A percentile compares a stretch with the other conserved stretches of the same genome.
Conservation (phyloP, 2,113 vertebrate species). For the Pantherophis guttatus region DNA sequence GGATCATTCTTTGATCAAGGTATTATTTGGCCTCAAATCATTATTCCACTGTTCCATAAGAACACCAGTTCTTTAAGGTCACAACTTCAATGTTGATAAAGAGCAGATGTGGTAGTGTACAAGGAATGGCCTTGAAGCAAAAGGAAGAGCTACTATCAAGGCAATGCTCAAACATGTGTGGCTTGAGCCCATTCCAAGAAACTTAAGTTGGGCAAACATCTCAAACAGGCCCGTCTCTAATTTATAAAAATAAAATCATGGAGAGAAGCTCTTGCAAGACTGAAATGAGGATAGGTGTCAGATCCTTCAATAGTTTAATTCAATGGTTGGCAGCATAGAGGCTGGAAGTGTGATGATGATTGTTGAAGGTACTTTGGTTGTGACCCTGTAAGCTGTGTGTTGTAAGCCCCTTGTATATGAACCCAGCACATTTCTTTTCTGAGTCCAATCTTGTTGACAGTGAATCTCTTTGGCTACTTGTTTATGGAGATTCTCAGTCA, state of each 20-base stretch:
- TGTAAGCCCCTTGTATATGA: not conserved
- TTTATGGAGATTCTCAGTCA: too few species aligned
- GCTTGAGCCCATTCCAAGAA: not conserved
- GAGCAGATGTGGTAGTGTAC: not conserved
- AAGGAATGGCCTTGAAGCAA: not conserved
- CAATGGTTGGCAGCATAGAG: not conserved
- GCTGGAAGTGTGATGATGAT: not conserved
- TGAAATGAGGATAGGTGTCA: not conserved
- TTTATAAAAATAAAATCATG: not conserved
- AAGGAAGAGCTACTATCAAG: not conserved
- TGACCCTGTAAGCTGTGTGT: not conserved
- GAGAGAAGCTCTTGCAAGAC: not conserved
- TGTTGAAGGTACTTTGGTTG: not conserved
- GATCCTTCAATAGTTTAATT: not conserved
- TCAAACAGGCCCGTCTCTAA: not conserved
- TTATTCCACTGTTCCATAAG: not conserved
- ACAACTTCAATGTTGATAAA: not conserved
- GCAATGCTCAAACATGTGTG: not conserved
- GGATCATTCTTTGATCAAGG: not conserved
- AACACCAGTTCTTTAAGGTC: not conserved
- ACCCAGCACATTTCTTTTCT: not conserved
- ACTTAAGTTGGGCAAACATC: not conserved
- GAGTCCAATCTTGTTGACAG: not conserved
- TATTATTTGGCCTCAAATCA: not conserved
- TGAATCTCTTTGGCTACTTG: not conserved